Percentiles rank a stretch among this genome's conserved stretches.
These are phyloP conservation scores for Otolemur crassicaudatus DNA, from an alignment of 2,797 vertebrate species.

Conservation along the genomic window DNA sequence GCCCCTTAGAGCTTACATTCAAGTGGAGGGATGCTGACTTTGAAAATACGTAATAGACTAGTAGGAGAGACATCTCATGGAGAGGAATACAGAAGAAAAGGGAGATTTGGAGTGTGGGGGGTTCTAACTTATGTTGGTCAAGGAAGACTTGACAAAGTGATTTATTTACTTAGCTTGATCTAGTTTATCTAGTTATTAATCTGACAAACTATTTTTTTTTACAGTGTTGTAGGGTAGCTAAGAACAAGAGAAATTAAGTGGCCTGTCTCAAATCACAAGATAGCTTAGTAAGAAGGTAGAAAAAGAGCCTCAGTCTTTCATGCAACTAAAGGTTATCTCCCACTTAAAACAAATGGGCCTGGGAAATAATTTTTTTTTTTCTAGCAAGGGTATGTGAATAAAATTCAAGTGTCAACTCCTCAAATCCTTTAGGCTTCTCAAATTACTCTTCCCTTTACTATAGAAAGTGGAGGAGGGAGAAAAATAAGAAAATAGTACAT, in stretches of 20 bases:
- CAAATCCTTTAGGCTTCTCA: not conserved
- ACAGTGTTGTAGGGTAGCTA: not conserved
- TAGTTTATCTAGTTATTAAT: not conserved
- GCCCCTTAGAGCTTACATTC: not conserved
- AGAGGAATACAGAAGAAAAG: not conserved
- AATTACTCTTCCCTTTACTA: not conserved
- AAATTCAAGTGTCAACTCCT: not conserved
- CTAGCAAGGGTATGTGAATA: not conserved
- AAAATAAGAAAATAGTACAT: not conserved
- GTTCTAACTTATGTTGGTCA: not conserved
- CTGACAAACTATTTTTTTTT: not conserved
- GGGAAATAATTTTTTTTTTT: not conserved
- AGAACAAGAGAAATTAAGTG: not conserved
- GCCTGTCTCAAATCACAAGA: not conserved
- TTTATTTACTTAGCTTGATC: not conserved
- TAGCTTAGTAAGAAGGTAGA: not conserved
- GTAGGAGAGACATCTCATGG: not conserved
- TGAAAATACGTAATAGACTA: not conserved
- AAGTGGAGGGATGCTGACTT: not conserved
- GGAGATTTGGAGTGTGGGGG: not conserved
- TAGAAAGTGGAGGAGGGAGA: accelerated
- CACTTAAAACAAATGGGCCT: not conserved
- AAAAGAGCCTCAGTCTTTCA: not conserved
- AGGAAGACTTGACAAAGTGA: not conserved
- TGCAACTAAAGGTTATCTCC: not conserved